A percentile compares a stretch with the other conserved stretches of the same genome.
Conservation (phyloP, 1,140 invertebrate species). For the Chironomus striatipennis region DNA sequence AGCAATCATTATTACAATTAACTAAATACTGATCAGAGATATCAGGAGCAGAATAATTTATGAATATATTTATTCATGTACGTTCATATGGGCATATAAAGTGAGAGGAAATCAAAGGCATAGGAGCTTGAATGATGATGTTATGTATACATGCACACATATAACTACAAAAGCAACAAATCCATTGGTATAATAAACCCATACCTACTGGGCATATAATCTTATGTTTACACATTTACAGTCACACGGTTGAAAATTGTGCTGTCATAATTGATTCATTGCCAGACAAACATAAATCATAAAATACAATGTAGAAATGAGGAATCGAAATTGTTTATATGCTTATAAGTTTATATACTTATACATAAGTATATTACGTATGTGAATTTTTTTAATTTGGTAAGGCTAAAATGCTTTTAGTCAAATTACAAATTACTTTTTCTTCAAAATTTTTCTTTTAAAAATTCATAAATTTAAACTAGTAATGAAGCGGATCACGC, state of each 20-base stretch:
- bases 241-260: slow-evolving; percentile 16
- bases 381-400: no score
- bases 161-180: not conserved
- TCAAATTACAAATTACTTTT: no score
- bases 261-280: slow-evolving; percentile 22
- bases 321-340: not conserved
- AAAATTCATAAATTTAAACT: no score
- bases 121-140: not conserved
- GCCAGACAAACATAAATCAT: slow-evolving; percentile 10
- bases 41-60: not conserved
- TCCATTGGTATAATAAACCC: not conserved
- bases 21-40: slow-evolving; percentile 13
- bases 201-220: not conserved
- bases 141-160: no score
- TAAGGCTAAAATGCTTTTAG: no score
- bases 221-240: slow-evolving; percentile 14
- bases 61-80: no score
- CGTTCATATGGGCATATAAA: no score
- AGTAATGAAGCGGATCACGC: no score
- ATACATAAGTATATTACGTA: no score
- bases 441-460: no score
- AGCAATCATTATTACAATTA: not conserved
- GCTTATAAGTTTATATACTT: not conserved
- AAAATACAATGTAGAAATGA: not conserved
- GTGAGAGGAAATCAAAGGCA: no score